Evolutionary conservation across 2,113 vertebrate species (phyloP).

Genomic region (Phyllostomus discolor): DNA sequence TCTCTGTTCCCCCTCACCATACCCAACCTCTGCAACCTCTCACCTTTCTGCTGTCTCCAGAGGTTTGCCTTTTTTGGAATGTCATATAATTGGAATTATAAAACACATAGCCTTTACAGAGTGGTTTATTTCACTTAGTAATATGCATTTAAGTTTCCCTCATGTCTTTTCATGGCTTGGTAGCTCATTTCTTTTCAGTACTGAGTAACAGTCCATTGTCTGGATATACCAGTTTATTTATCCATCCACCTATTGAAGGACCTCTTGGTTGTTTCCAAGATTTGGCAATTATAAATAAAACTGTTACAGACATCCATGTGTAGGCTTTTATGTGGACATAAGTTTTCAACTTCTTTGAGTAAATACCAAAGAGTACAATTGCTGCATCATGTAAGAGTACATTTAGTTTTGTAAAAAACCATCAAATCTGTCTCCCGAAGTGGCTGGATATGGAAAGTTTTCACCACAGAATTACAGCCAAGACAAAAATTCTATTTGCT

Average conservation of each 20-base stretch:
- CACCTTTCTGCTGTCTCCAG: neutral
- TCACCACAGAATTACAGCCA: neutral
- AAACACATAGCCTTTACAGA: neutral
- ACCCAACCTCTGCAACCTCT: neutral
- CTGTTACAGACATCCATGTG: too few relatives aligned
- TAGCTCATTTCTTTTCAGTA: neutral
- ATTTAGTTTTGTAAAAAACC: too few relatives aligned
- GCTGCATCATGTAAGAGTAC: too few relatives aligned
- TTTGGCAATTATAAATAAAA: too few relatives aligned
- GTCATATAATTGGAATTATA: neutral
- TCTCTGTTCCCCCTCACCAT: too few relatives aligned
- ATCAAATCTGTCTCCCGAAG: too few relatives aligned
- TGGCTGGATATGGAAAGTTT: neutral
- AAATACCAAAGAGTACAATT: too few relatives aligned
- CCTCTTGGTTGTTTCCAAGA: too few relatives aligned
- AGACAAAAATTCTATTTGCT: slow-evolving; percentile 30
- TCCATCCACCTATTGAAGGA: too few relatives aligned
- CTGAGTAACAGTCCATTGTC: neutral
- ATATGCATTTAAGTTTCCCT: neutral
- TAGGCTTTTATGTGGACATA: too few relatives aligned
- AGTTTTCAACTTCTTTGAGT: too few relatives aligned
- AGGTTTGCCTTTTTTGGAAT: neutral
- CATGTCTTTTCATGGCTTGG: neutral
- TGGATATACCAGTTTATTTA: neutral
- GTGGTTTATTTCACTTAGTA: neutral